phyloP scores from a whole-genome alignment of 2,888 invertebrate species.

The Macropis europaea region DNA sequence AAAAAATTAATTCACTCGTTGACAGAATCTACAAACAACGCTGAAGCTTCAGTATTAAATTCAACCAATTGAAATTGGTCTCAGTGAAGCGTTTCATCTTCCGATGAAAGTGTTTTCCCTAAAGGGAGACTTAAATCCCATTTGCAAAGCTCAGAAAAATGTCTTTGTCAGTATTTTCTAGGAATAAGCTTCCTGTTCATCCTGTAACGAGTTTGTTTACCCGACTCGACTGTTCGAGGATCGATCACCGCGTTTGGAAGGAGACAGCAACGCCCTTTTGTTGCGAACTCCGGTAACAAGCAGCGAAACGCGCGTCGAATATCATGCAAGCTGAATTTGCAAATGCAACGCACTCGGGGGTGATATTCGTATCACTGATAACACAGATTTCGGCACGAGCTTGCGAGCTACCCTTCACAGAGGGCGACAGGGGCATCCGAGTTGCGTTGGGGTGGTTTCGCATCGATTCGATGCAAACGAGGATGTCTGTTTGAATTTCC shows the following conservation, averaged over 20 bases:
- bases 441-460: not conserved
- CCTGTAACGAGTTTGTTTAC: not conserved
- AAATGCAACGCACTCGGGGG: not conserved
- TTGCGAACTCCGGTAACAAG: slow-evolving; percentile 19
- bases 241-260: slow-evolving; percentile 3
- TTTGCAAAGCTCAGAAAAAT: too few relatives aligned
- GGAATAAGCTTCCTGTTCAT: too few relatives aligned
- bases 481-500: not conserved
- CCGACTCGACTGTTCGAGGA: too few relatives aligned
- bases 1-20: too few relatives aligned
- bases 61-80: too few relatives aligned
- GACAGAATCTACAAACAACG: too few relatives aligned
- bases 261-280: slow-evolving; percentile 48
- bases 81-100: too few relatives aligned
- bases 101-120: too few relatives aligned
- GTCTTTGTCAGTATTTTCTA: too few relatives aligned
- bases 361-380: slow-evolving; percentile 27
- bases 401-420: slow-evolving; percentile 22
- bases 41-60: too few relatives aligned
- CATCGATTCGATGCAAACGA: not conserved
- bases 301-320: slow-evolving; percentile 15
- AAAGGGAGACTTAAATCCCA: too few relatives aligned
- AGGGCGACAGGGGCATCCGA: slow-evolving; percentile 39
- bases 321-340: slow-evolving; percentile 16
- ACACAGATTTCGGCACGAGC: slow-evolving; percentile 29